Conservation (phyloP, 2,888 invertebrate genomes). For the Thymelicus lineola region DNA sequence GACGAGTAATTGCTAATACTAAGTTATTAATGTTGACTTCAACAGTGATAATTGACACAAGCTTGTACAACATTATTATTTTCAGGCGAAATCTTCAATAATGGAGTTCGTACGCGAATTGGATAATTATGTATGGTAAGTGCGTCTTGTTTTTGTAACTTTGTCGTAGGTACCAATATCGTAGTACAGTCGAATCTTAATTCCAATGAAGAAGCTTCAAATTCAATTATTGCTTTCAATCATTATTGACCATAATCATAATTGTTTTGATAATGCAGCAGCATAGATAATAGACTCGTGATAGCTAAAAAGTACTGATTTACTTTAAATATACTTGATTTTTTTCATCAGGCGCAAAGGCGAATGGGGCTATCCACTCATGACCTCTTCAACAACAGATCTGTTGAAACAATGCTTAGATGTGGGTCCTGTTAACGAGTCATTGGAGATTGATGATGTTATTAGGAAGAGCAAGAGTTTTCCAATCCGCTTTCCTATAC, state of each 20-base stretch:
- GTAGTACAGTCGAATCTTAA: too few species aligned
- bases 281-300: not conserved
- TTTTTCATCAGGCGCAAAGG: conserved; percentile 20
- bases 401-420: conserved; percentile 2
- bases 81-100: conserved; percentile 22
- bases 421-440: conserved; percentile 14
- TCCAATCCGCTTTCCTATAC: conserved; percentile 67
- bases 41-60: not conserved
- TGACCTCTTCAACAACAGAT: conserved; percentile 15
- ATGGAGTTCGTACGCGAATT: conserved; percentile 28
- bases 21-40: not conserved
- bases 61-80: conserved; percentile 8
- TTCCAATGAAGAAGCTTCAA: too few species aligned
- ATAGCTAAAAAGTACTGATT: too few species aligned
- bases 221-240: too few species aligned
- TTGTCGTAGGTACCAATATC: too few species aligned
- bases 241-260: too few species aligned
- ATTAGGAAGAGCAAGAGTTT: conserved; percentile 65
- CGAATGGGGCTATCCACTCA: conserved; percentile 27
- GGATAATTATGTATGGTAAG: conserved; percentile 26
- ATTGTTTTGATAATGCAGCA: too few species aligned
- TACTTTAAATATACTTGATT: not conserved
- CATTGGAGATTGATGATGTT: conserved; percentile 59
- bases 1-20: conserved; percentile 21
- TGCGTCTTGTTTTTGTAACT: not conserved